These are phyloP conservation scores for Gasterosteus nipponicus DNA, from an alignment of 2,113 vertebrate species.

Conservation along the genomic window DNA sequence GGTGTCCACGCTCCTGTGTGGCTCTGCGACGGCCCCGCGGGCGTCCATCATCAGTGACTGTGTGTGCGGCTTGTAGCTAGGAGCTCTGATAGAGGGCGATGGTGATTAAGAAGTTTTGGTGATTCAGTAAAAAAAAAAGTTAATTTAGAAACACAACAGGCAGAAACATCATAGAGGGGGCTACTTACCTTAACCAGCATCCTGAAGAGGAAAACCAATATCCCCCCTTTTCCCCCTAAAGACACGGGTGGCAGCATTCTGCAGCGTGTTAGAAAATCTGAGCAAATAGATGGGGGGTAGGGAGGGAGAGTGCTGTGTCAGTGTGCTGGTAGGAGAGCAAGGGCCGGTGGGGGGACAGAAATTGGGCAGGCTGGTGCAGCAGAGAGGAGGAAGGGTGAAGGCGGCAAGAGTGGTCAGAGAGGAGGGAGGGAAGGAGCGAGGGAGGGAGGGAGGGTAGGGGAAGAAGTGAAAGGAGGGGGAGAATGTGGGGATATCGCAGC, in stretches of 20 bases:
- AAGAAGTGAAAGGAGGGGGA: conserved; percentile 64
- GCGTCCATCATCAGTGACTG: conserved; percentile 57
- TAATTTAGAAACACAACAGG: conserved; percentile 55
- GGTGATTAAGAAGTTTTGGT: conserved; percentile 43
- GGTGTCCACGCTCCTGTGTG: conserved; percentile 53
- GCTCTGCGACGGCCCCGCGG: conserved; percentile 44
- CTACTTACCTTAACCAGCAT: conserved; percentile 78
- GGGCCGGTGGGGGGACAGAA: conserved; percentile 48
- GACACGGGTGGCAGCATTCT: conserved; percentile 72
- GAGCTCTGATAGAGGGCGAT: conserved; percentile 38
- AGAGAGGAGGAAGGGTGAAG: conserved; percentile 48
- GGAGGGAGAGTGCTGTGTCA: background rate
- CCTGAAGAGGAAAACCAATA: conserved; percentile 53
- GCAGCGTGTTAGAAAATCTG: conserved; percentile 60
- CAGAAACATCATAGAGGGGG: conserved; percentile 54
- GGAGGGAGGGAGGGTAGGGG: conserved; percentile 9
- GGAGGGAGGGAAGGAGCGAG: conserved; percentile 26
- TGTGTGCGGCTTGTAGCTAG: conserved; percentile 45
- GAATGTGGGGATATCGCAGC: conserved; percentile 74
- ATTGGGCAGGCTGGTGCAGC: conserved; percentile 55
- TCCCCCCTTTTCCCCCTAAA: conserved; percentile 27
- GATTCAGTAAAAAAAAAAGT: conserved; percentile 43
- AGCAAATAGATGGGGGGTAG: conserved; percentile 52
- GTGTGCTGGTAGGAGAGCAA: conserved; percentile 29
- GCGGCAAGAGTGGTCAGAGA: conserved; percentile 57